A percentile compares a stretch with the other conserved stretches of the same genome.
Evolutionary conservation across 2,113 vertebrate genomes (phyloP).

Genomic region (Sinosuthora webbiana): DNA sequence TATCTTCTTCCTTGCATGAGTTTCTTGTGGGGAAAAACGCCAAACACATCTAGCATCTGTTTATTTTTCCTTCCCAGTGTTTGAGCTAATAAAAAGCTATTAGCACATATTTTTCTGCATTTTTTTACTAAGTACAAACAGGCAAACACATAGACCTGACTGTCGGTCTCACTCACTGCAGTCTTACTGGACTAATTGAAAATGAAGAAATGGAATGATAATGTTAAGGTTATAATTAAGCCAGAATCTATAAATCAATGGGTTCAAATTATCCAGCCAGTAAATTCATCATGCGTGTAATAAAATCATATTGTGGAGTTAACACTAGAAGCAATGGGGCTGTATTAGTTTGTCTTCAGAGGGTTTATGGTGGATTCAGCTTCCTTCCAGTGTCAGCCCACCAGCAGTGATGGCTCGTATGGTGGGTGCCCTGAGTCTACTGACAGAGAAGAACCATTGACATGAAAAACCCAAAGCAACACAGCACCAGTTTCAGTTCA

Average conservation of each 20-base stretch:
- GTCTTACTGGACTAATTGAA: neutral
- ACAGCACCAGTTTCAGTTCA: neutral
- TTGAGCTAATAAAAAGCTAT: neutral
- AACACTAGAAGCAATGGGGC: neutral
- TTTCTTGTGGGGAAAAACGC: neutral
- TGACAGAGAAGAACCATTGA: neutral
- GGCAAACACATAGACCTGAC: neutral
- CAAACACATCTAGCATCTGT: neutral
- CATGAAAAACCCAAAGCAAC: neutral
- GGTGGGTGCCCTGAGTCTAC: neutral
- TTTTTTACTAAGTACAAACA: neutral
- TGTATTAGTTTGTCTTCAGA: neutral
- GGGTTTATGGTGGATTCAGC: neutral
- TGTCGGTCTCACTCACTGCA: neutral
- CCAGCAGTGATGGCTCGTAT: accelerated
- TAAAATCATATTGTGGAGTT: neutral
- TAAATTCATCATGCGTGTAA: neutral
- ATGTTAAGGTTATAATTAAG: neutral
- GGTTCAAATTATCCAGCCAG: neutral
- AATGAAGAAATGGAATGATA: neutral
- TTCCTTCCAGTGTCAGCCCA: neutral
- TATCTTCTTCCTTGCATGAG: neutral
- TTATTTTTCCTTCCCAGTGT: neutral
- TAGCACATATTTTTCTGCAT: neutral
- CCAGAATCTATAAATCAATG: constrained; percentile 19